Conservation (phyloP, 35 echinoderm and acorn worm species). For the Diadema setosum region DNA sequence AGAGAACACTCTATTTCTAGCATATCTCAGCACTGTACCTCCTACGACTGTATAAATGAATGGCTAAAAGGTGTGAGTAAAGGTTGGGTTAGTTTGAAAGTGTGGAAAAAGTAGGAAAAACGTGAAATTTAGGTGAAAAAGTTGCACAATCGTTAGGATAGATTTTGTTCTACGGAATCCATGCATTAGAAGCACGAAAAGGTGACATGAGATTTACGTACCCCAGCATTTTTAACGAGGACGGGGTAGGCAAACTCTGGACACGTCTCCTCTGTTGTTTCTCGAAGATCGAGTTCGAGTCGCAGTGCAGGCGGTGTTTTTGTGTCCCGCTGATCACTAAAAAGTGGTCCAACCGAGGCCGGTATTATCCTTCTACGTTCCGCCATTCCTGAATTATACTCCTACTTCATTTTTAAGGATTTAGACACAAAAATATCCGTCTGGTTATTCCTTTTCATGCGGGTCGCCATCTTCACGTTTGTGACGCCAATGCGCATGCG, state of each 20-base stretch:
- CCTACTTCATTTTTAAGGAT: constrained; percentile 20
- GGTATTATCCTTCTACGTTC: constrained; percentile 99
- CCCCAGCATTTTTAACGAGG: constrained; percentile 88
- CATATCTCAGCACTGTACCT: not conserved
- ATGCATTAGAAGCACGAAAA: not conserved
- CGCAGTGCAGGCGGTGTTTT: constrained; percentile 63
- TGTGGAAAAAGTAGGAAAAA: not conserved
- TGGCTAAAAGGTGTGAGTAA: no score
- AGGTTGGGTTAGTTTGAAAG: not conserved
- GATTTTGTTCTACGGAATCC: constrained; percentile 43
- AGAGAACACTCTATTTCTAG: constrained; percentile 6
- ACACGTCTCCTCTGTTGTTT: constrained; percentile 85
- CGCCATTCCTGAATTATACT: constrained; percentile 66
- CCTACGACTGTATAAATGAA: no score
- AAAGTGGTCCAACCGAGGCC: constrained; percentile 83
- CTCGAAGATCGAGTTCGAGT: constrained; percentile 75
- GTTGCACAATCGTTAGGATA: constrained; percentile 19
- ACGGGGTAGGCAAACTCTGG: constrained; percentile 78
- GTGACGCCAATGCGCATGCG: constrained; percentile 83
- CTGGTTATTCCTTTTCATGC: constrained; percentile 18
- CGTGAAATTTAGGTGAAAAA: not conserved
- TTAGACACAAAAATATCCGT: constrained; percentile 51
- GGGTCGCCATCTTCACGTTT: constrained; percentile 74
- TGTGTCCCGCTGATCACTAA: constrained; percentile 61
- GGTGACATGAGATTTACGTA: constrained; percentile 60